phyloP scores from a whole-genome alignment of 2,888 invertebrate species.

The Diplolepis rosae region DNA sequence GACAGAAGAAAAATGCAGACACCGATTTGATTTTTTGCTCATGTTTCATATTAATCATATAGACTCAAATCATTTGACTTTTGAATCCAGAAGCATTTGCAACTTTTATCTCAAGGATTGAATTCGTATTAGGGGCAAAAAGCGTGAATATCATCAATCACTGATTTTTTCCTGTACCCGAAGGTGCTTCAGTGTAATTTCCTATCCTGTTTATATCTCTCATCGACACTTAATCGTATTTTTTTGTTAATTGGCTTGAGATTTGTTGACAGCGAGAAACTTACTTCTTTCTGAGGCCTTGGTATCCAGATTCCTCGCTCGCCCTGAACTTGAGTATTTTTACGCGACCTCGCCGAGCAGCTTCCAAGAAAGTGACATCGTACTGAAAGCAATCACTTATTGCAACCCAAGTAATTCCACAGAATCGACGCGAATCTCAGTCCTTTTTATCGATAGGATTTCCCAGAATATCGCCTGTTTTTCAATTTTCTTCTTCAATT shows the following conservation, averaged over 20 bases:
- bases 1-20: no score
- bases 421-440: slow-evolving; percentile 17
- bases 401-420: slow-evolving; percentile 11
- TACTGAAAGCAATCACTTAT: slow-evolving; percentile 22
- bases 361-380: slow-evolving; percentile 41
- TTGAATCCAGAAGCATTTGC: neutral
- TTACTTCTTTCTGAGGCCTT: slow-evolving; percentile 41
- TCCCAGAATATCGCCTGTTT: neutral
- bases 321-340: slow-evolving; percentile 50
- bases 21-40: no score
- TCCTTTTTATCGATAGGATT: slow-evolving; percentile 6
- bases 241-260: slow-evolving; percentile 5
- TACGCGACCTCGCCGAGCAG: slow-evolving; percentile 43
- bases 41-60: no score
- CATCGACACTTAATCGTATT: neutral
- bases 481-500: neutral
- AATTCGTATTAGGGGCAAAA: neutral
- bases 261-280: slow-evolving; percentile 32
- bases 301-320: slow-evolving; percentile 39
- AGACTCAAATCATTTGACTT: no score
- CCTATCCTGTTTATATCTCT: neutral
- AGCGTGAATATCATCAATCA: neutral
- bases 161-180: neutral
- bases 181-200: neutral
- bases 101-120: neutral